phyloP scores from a whole-genome alignment of 2,113 vertebrate species.

The Dasyprocta punctata region DNA sequence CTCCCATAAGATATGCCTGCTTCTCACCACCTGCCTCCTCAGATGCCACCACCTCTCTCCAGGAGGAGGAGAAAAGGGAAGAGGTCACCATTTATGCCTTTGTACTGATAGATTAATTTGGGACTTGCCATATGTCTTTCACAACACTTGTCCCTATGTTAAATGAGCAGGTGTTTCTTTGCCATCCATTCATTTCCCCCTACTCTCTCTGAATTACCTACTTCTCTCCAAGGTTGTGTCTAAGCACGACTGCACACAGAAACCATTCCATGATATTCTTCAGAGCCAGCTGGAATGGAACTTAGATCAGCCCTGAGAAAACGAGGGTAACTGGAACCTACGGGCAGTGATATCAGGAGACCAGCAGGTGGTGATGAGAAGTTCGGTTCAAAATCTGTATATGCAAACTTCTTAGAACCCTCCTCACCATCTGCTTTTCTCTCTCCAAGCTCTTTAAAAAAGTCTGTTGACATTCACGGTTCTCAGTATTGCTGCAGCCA shows the following conservation, averaged over 20 bases:
- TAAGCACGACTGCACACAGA: not conserved
- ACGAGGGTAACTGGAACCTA: not conserved
- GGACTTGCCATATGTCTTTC: not conserved
- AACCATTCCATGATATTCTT: not conserved
- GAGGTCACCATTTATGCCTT: not conserved
- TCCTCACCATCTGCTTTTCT: not conserved
- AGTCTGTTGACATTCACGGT: constrained; percentile 11
- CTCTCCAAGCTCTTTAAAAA: not conserved
- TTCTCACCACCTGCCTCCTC: not conserved
- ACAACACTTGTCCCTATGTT: not conserved
- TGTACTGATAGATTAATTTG: not conserved
- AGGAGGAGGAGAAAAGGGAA: not conserved
- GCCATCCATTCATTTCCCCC: not conserved
- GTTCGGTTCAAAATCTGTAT: not conserved
- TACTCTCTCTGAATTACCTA: not conserved
- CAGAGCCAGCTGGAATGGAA: not conserved
- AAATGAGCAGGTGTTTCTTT: not conserved
- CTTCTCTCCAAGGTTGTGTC: not conserved
- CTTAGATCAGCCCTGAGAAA: not conserved
- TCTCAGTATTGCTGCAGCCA: not conserved
- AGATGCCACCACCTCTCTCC: not conserved
- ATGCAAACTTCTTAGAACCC: not conserved
- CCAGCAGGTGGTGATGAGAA: not conserved
- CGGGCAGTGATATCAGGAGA: not conserved
- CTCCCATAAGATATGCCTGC: not conserved